Evolutionary conservation across 2,113 vertebrate genomes (phyloP), one percentile per base, ranked within the genome.

Genomic region (human): DNA sequence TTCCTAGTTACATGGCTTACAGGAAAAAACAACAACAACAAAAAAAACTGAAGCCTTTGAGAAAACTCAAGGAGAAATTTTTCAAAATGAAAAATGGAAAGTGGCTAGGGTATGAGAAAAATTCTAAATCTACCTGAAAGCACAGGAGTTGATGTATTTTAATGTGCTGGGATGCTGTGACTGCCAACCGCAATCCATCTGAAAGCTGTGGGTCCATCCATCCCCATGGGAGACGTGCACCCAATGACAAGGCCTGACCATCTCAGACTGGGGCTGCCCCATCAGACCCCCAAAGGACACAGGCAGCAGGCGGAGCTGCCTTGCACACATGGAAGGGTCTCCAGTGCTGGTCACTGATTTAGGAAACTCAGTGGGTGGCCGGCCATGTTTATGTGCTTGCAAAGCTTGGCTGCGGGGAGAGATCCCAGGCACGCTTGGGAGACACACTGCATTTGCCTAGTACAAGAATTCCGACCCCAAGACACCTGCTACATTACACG

Each of bases 21-120:
- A 96, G 97, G 96, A 96, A 96, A 97, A 32, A 35, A 2, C 35
- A 68, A 16, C 0, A 27, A 16, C 0, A 27, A 23, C 14, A 59
- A 59, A 25, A 59, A 30, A 91, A 94, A 93, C 22, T 80, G 25
- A 97, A 96, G 93, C 93, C 97, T 98, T 97, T 57, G 94, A 96
- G 92, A 98, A 98, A 98, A 96, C 92, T 95, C 80, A 81, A 48
- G 94, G 90, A 96, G 96, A 89, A 35, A 90, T 50, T 43, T 61
- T 86, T 32, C 55, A 88, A 82, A 97, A 55, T 25, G 43, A 96
- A 87, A 98, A 89, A 43, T 1, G 27, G 32, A 90, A 94, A 90
- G 96, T 90, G 25, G 93, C 96, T 96, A 97, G 45, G 16, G 10
- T 48, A 64, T 66, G 52, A 89, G 95, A 79, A 76, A 93, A 92